Percentiles rank a stretch among this genome's conserved stretches.
Evolutionary conservation across 2,888 invertebrate species (phyloP).

Genomic region (Ischnura elegans): DNA sequence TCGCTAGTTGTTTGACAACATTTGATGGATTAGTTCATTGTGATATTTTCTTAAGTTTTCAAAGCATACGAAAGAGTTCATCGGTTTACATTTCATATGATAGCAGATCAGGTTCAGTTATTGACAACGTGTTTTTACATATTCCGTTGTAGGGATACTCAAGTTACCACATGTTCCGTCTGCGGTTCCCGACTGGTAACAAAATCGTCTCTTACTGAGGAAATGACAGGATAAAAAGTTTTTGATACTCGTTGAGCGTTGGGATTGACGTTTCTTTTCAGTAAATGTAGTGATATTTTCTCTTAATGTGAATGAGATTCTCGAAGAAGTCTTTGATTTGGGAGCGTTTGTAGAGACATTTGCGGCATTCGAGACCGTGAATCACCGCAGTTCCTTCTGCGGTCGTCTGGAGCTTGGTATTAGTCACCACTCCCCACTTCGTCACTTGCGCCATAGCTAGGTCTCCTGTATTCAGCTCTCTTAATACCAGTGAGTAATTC

Average conservation of each 20-base stretch:
- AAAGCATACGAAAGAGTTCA: too few species aligned
- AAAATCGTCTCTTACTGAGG: neutral
- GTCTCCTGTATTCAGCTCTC: neutral
- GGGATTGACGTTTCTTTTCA: neutral
- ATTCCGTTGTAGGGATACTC: neutral
- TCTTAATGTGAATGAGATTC: neutral
- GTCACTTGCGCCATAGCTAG: neutral
- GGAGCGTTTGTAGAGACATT: neutral
- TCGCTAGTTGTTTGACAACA: too few species aligned
- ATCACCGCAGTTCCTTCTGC: neutral
- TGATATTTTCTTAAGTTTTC: too few species aligned
- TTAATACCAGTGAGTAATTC: neutral
- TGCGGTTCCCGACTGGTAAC: neutral
- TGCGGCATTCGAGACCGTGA: neutral
- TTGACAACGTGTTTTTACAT: neutral
- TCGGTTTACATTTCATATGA: too few species aligned
- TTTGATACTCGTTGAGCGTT: neutral
- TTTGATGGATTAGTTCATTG: too few species aligned
- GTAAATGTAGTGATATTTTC: neutral
- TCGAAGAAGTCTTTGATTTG: neutral
- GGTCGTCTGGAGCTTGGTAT: neutral
- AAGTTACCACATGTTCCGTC: neutral
- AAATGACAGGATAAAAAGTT: neutral
- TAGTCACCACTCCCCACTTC: neutral
- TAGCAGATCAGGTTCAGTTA: too few species aligned